These are phyloP conservation scores for Hesperophylax magnus DNA, from an alignment of 1,140 invertebrate species.

Conservation along the genomic window DNA sequence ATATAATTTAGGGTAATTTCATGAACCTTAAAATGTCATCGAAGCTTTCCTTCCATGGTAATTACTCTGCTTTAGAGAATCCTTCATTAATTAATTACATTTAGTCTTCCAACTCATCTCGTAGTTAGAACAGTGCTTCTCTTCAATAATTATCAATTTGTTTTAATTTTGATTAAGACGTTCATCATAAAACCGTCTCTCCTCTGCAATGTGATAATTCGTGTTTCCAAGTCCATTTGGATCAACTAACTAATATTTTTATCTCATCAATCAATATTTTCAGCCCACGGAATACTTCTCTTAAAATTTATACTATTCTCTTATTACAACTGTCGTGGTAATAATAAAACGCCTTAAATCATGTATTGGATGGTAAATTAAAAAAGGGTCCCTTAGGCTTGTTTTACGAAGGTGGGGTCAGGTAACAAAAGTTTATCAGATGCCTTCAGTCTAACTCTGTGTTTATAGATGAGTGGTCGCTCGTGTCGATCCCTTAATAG, in stretches of 20 bases:
- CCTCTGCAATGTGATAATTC: neutral
- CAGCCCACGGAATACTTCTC: too few species aligned
- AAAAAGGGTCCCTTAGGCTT: neutral
- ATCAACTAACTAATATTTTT: too few species aligned
- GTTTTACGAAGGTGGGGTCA: neutral
- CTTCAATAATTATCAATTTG: conserved; percentile 50
- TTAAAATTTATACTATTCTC: too few species aligned
- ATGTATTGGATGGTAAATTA: too few species aligned
- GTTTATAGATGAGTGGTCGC: too few species aligned
- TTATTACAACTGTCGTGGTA: too few species aligned
- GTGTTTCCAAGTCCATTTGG: too few species aligned
- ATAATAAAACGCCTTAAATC: too few species aligned
- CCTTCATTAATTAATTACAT: conserved; percentile 50
- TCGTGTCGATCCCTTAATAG: too few species aligned
- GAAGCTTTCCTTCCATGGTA: conserved; percentile 35
- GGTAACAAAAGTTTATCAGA: neutral
- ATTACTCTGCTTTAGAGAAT: conserved; percentile 43
- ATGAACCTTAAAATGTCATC: conserved; percentile 38
- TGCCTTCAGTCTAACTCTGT: too few species aligned
- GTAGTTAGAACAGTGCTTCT: conserved; percentile 18
- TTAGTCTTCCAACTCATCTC: conserved; percentile 47
- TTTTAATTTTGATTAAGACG: conserved; percentile 52
- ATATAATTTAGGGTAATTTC: neutral
- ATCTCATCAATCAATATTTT: too few species aligned
- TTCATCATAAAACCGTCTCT: conserved; percentile 16